These are phyloP conservation scores for Caenorhabditis plicata DNA, from an alignment of 2,888 invertebrate genomes.

Conservation along the genomic window DNA sequence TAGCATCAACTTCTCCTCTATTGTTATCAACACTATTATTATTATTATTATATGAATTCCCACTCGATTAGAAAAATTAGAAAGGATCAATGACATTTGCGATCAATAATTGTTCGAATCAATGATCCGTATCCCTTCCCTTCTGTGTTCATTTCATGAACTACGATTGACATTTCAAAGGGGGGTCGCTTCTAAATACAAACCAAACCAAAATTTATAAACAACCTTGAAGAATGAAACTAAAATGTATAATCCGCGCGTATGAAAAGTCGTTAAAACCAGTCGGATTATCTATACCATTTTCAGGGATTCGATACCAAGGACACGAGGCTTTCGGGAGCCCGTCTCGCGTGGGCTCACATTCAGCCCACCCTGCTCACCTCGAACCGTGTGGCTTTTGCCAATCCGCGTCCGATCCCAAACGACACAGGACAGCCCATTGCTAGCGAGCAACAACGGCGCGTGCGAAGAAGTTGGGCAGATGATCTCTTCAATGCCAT, in stretches of 20 bases:
- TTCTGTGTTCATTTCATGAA: too few relatives aligned
- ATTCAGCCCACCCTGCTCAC: slow-evolving; percentile 46
- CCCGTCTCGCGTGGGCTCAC: slow-evolving; percentile 56
- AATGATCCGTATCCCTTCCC: too few relatives aligned
- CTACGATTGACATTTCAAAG: too few relatives aligned
- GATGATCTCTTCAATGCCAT: slow-evolving; percentile 58
- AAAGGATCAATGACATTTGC: too few relatives aligned
- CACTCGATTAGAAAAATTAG: too few relatives aligned
- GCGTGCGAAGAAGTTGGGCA: slow-evolving; percentile 48
- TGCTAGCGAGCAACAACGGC: slow-evolving; percentile 2
- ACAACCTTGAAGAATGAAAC: neutral
- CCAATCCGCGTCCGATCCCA: slow-evolving; percentile 30
- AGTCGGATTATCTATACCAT: too few relatives aligned
- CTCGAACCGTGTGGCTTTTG: slow-evolving; percentile 50
- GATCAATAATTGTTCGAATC: too few relatives aligned
- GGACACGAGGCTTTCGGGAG: slow-evolving; percentile 54
- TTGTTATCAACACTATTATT: too few relatives aligned
- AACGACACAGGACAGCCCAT: slow-evolving; percentile 12
- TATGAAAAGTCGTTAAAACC: too few relatives aligned
- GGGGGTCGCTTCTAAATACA: too few relatives aligned
- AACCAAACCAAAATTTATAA: neutral
- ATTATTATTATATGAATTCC: too few relatives aligned
- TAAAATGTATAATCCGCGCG: neutral
- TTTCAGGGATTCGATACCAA: slow-evolving; percentile 64
- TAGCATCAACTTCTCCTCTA: too few relatives aligned